A percentile compares a stretch with the other conserved stretches of the same genome.
Conservation (phyloP, 2,113 vertebrate species). For the Vanacampus margaritifer region DNA sequence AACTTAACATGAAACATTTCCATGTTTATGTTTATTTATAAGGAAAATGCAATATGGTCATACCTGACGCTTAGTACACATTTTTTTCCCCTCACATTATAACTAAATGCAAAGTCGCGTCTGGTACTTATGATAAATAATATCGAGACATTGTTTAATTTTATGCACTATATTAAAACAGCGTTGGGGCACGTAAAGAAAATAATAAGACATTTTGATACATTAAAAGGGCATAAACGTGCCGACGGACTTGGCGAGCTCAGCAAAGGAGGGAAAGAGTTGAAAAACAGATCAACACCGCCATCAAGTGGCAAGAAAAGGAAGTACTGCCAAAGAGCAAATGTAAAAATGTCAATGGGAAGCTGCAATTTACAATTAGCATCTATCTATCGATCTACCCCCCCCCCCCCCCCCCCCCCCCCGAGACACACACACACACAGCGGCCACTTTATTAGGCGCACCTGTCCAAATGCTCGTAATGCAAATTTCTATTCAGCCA, state of each 20-base stretch:
- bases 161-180: not conserved
- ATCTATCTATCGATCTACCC: no score
- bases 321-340: not conserved
- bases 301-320: conserved; percentile 42
- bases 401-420: no score
- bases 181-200: not conserved
- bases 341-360: not conserved
- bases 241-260: not conserved
- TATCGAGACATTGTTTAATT: not conserved
- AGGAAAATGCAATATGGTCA: not conserved
- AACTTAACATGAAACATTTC: not conserved
- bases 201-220: not conserved
- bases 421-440: no score
- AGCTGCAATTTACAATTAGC: no score
- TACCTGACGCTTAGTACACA: not conserved
- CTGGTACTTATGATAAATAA: not conserved
- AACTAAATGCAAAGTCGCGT: not conserved
- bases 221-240: not conserved
- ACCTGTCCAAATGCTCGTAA: no score
- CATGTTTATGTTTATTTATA: not conserved
- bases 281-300: conserved; percentile 57
- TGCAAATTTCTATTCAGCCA: no score
- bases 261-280: not conserved
- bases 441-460: no score
- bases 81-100: not conserved